phyloP scores from a whole-genome alignment of 2,888 invertebrate genomes.

The Acutogordius australiensis region DNA sequence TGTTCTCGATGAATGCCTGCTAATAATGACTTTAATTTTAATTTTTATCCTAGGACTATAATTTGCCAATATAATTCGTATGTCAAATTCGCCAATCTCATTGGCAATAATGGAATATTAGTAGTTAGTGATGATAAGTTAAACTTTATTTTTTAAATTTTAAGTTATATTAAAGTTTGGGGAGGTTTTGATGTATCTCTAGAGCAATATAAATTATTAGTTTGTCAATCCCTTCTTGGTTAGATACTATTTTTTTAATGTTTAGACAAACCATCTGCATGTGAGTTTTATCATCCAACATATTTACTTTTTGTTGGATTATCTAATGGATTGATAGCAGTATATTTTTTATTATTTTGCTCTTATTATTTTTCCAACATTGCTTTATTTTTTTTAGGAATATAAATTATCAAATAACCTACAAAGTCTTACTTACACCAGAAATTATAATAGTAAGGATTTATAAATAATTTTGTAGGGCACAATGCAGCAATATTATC shows the following conservation, averaged over 20 bases:
- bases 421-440: background rate
- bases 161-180: constrained; percentile 4
- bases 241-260: background rate
- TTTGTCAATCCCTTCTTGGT: background rate
- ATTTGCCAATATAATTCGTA: too few species aligned
- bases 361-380: too few species aligned
- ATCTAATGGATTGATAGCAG: background rate
- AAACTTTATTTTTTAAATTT: background rate
- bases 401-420: background rate
- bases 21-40: too few species aligned
- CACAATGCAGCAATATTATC: background rate
- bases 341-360: background rate
- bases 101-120: background rate
- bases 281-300: background rate
- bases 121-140: constrained; percentile 5
- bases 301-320: background rate
- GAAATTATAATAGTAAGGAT: constrained; percentile 8
- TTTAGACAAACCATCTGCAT: background rate
- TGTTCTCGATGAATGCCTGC: too few species aligned
- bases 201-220: background rate
- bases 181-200: background rate
- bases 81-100: too few species aligned
- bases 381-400: constrained; percentile 8
- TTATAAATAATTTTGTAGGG: background rate
- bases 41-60: too few species aligned